Conservation (phyloP, 2,113 vertebrate genomes). For the Nothocercus nigrocapillus region DNA sequence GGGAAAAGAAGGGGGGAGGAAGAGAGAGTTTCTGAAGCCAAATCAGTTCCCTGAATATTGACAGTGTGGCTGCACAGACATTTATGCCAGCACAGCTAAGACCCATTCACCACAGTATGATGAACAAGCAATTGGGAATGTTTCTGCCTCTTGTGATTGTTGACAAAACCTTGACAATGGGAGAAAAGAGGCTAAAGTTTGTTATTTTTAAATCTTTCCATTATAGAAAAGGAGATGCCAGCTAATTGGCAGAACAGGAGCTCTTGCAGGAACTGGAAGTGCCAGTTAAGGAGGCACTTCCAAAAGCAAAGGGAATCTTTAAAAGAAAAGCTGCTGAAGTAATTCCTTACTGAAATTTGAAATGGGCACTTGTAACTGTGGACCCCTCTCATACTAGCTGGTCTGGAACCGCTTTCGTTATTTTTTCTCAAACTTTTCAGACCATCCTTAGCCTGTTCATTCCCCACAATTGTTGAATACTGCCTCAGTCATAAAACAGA, state of each 20-base stretch:
- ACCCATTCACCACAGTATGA: background rate
- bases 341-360: background rate
- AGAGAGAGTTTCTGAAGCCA: slow-evolving; percentile 7
- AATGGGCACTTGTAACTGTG: slow-evolving; percentile 27
- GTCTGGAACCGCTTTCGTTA: slow-evolving; percentile 26
- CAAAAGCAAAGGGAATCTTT: slow-evolving; percentile 13
- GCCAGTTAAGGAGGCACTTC: slow-evolving; percentile 24
- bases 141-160: slow-evolving; percentile 45
- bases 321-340: slow-evolving; percentile 43
- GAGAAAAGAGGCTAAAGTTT: slow-evolving; percentile 3
- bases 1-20: background rate
- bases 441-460: slow-evolving; percentile 36
- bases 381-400: slow-evolving; percentile 16
- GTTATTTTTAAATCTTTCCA: slow-evolving; percentile 31
- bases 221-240: background rate
- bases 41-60: background rate
- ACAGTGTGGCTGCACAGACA: background rate
- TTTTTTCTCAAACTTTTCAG: slow-evolving; percentile 30
- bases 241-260: background rate
- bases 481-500: slow-evolving; percentile 67
- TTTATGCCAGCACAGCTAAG: slow-evolving; percentile 12
- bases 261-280: background rate
- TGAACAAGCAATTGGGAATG: slow-evolving; percentile 35
- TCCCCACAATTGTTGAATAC: slow-evolving; percentile 46
- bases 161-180: slow-evolving; percentile 39